Base-by-base conservation (phyloP, 2,888 invertebrate species). In the Cerceris ruficornis region DNA sequence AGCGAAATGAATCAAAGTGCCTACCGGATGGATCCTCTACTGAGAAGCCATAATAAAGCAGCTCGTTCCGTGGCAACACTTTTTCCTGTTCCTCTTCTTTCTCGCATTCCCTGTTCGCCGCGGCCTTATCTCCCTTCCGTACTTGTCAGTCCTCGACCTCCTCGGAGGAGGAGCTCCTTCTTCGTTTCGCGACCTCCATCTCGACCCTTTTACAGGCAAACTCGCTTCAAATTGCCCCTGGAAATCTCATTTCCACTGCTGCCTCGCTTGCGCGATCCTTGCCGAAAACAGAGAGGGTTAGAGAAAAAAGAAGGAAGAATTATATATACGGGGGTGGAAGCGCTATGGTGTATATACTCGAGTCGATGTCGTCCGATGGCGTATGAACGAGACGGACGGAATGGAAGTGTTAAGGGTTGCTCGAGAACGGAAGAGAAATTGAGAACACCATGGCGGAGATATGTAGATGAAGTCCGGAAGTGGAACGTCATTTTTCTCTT, bases 141-240 rank as follows among this genome's bases (percentile, higher is more conserved):
- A 11, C 15, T 65, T 17, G 68, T 46, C 69, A 15, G 68, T 54
- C 68, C 55, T 81, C 75, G 69, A 71, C 62, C 57, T 66, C 71
- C 57, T 28, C 67, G 67, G 60, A 57, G 39, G 62, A 39, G 46
- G 13, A 49, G 46, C 67, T 52, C 39, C 14, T 62, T 70, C 67
- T 68, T 77, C 68, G 68, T 71, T 73, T 74, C 65, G 74, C 69
- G 72, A 77, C 60, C 61, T 50, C 65, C 68, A 69, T 75, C 77
- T 75, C 83, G 83, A 73, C 69, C 75, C 75, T 80, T 75, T 84
- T 74, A 73, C 76, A 78, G 75, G 81, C 81, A 81, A 86, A 84
- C 84, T 87, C 80, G 75, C 76, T 81, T 79, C 77, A 86, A 86
- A 86, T 86, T 86, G 82, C 80, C 74, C 72, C 80, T 81, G 85